These are phyloP conservation scores for Platichthys flesus DNA, from an alignment of 2,113 vertebrate genomes.

Conservation along the genomic window DNA sequence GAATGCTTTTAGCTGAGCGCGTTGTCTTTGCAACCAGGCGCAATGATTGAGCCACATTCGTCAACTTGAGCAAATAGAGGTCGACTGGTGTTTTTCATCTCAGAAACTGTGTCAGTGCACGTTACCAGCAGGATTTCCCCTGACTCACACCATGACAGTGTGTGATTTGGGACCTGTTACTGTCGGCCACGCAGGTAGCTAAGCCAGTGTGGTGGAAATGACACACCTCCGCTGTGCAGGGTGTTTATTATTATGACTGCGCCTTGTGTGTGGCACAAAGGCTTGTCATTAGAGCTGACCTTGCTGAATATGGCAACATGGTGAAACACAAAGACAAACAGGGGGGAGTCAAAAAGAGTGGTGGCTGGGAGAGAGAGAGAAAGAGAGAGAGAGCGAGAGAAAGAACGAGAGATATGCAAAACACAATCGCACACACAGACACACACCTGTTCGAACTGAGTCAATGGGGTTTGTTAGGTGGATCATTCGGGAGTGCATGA, in stretches of 20 bases:
- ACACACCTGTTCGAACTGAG: conserved; percentile 55
- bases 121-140: conserved; percentile 59
- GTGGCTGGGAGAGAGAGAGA: background rate
- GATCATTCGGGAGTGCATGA: conserved; percentile 51
- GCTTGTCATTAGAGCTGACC: conserved; percentile 73
- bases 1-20: conserved; percentile 5
- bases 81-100: conserved; percentile 46
- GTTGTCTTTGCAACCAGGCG: conserved; percentile 17
- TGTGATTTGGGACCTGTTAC: conserved; percentile 63
- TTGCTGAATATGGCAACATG: conserved; percentile 57
- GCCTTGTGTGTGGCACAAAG: conserved; percentile 25
- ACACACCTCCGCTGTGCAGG: conserved; percentile 41
- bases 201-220: conserved; percentile 53
- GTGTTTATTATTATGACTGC: conserved; percentile 71
- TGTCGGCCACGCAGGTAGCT: conserved; percentile 42
- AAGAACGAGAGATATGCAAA: conserved; percentile 53
- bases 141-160: conserved; percentile 59
- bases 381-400: conserved; percentile 2
- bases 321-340: conserved; percentile 47
- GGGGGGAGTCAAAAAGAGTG: background rate
- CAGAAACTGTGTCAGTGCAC: conserved; percentile 49
- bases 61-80: conserved; percentile 38
- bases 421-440: conserved; percentile 1
- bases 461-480: conserved; percentile 49
- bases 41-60: conserved; percentile 21